phyloP scores from a whole-genome alignment of 1,140 invertebrate genomes.

The Zaprionus ornatus region DNA sequence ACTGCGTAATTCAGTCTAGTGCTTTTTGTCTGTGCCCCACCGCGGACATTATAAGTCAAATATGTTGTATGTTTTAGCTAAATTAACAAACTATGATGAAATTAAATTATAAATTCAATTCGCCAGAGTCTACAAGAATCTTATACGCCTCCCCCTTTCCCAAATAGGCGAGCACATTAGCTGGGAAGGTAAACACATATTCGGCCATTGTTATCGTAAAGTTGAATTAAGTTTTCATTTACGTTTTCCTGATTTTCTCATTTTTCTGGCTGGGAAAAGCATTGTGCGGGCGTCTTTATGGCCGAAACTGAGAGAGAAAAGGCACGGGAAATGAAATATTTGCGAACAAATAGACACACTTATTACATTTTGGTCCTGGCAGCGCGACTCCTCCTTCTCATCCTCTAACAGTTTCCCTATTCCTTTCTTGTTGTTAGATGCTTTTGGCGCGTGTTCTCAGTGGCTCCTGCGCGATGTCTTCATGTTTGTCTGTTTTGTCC shows the following conservation, averaged over 20 bases:
- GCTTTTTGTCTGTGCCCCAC: slow-evolving; percentile 48
- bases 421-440: slow-evolving; percentile 61
- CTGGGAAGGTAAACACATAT: slow-evolving; percentile 21
- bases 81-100: slow-evolving; percentile 6
- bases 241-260: slow-evolving; percentile 26
- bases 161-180: slow-evolving; percentile 3
- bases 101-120: slow-evolving; percentile 6
- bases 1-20: slow-evolving; percentile 67
- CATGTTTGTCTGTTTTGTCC: slow-evolving; percentile 69
- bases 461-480: slow-evolving; percentile 61
- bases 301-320: slow-evolving; percentile 41
- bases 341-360: slow-evolving; percentile 81
- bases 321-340: slow-evolving; percentile 80
- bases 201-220: slow-evolving; percentile 40
- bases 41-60: slow-evolving; percentile 38
- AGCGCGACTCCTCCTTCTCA: slow-evolving; percentile 3
- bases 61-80: slow-evolving; percentile 5
- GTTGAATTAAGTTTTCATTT: slow-evolving; percentile 49
- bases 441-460: slow-evolving; percentile 75
- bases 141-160: not conserved
- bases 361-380: slow-evolving; percentile 75
- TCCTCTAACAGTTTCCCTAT: slow-evolving; percentile 6
- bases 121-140: not conserved
- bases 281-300: slow-evolving; percentile 38
- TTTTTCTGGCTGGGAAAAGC: slow-evolving; percentile 26